Percentiles rank a stretch among this genome's conserved stretches.
These are phyloP conservation scores for Triops cancriformis DNA, from an alignment of 1,140 invertebrate genomes.

Conservation along the genomic window DNA sequence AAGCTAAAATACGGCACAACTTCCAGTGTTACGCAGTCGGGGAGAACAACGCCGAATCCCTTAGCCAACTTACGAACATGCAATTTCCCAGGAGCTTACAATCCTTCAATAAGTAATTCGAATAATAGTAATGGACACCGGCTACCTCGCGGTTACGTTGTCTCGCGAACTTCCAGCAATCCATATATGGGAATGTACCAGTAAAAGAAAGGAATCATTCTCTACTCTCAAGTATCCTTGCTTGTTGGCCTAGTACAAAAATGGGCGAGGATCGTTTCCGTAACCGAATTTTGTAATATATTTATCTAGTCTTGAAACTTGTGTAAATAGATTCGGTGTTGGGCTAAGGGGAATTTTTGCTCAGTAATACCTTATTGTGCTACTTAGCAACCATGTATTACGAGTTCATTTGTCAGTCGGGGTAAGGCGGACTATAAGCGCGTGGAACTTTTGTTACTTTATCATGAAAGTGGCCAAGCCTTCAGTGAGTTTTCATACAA, in stretches of 20 bases:
- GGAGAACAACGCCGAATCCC: neutral
- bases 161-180: neutral
- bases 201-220: neutral
- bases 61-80: neutral
- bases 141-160: neutral
- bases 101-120: neutral
- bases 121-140: neutral
- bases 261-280: neutral
- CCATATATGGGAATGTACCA: conserved; percentile 1
- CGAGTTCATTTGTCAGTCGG: neutral
- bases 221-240: neutral
- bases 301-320: neutral
- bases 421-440: neutral
- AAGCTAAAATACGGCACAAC: conserved; percentile 11
- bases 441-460: neutral
- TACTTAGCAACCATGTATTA: neutral
- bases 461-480: neutral
- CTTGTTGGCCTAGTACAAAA: neutral
- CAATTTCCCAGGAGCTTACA: neutral
- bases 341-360: neutral
- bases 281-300: neutral
- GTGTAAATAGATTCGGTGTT: neutral
- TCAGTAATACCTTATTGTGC: neutral
- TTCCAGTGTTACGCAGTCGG: neutral
- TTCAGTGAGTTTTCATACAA: neutral